Conservation (phyloP, 2,113 vertebrate genomes). For the Zosterops japonicus region DNA sequence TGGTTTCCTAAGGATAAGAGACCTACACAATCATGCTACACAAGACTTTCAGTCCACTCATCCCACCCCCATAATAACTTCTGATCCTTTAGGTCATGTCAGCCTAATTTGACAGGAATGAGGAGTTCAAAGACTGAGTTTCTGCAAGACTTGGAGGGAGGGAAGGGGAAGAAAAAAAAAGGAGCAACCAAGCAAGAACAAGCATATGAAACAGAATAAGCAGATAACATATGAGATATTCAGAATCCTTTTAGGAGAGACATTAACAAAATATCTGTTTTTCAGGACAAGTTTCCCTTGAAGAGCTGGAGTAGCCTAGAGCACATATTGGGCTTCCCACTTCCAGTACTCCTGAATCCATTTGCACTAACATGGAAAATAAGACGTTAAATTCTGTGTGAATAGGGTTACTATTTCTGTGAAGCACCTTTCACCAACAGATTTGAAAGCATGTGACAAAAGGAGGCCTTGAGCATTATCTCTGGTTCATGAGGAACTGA, state of each 20-base stretch:
- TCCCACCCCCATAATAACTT: neutral
- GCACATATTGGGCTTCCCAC: neutral
- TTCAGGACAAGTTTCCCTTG: neutral
- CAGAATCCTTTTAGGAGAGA: neutral
- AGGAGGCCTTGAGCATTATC: neutral
- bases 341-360: neutral
- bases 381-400: neutral
- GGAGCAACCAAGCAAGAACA: neutral
- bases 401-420: slow-evolving; percentile 10
- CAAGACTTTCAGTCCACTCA: neutral
- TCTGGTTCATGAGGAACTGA: neutral
- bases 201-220: neutral
- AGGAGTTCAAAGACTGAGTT: neutral
- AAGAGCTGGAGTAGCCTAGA: neutral
- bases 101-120: neutral
- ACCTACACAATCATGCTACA: neutral
- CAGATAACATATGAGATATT: neutral
- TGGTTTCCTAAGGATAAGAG: neutral
- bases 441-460: slow-evolving; percentile 14
- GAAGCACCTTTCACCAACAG: slow-evolving; percentile 3
- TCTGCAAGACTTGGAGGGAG: neutral
- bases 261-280: neutral
- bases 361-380: neutral
- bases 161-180: neutral
- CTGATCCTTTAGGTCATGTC: neutral